Conservation (phyloP, 2,888 invertebrate species). For the Meta bourneti region DNA sequence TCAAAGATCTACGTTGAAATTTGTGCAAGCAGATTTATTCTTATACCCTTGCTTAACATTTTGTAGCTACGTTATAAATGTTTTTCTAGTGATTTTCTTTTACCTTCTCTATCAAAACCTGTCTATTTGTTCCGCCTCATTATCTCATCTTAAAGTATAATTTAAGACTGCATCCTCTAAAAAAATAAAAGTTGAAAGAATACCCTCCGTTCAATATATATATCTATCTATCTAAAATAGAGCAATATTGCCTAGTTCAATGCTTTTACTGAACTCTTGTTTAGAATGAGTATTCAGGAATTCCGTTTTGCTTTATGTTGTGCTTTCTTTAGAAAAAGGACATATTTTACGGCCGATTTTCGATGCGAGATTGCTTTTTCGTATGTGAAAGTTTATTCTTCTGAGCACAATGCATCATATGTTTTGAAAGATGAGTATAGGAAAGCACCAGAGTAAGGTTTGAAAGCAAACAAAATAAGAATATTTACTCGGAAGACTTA, state of each 20-base stretch:
- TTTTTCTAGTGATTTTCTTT: too few relatives aligned
- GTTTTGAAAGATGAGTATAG: neutral
- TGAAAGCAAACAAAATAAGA: neutral
- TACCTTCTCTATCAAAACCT: too few relatives aligned
- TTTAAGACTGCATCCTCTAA: neutral
- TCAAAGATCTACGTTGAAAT: too few relatives aligned
- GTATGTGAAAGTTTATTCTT: neutral
- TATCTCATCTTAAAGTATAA: neutral
- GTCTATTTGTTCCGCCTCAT: too few relatives aligned
- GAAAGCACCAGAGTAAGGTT: neutral
- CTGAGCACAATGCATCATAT: neutral
- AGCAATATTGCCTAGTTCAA: neutral
- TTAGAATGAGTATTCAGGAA: neutral
- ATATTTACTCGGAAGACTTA: neutral
- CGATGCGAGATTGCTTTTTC: neutral
- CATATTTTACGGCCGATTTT: neutral
- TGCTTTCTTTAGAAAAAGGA: neutral
- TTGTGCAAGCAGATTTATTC: too few relatives aligned
- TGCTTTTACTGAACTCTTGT: neutral
- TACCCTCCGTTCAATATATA: too few relatives aligned
- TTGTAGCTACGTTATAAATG: too few relatives aligned
- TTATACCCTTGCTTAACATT: too few relatives aligned
- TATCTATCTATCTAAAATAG: neutral
- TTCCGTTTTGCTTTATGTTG: neutral
- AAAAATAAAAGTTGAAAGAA: too few relatives aligned